phyloP scores from a whole-genome alignment of 2,888 invertebrate species.

The Nemapogon koenigi region DNA sequence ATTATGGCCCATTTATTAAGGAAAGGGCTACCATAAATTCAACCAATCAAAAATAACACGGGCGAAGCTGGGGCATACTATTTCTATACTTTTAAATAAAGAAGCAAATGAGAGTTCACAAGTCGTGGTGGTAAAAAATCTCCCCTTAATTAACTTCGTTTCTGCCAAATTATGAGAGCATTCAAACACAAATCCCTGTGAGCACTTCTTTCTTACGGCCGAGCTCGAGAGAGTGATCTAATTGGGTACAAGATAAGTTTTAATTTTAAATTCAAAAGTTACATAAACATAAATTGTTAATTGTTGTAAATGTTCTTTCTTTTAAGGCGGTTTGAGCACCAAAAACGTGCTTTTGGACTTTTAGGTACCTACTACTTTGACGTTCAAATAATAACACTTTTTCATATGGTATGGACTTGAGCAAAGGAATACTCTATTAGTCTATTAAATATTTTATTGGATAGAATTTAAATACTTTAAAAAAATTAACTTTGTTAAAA shows the following conservation, averaged over 20 bases:
- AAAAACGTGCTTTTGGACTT: background rate
- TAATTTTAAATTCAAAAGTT: too few species aligned
- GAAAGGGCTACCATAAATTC: too few species aligned
- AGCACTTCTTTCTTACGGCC: background rate
- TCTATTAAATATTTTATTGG: too few species aligned
- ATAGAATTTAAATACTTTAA: too few species aligned
- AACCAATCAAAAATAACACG: too few species aligned
- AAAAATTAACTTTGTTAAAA: too few species aligned
- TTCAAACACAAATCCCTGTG: slow-evolving; percentile 4
- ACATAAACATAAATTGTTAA: background rate
- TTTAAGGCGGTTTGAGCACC: background rate
- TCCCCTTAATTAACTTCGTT: slow-evolving; percentile 3
- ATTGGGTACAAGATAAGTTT: slow-evolving; percentile 2
- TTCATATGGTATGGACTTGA: too few species aligned
- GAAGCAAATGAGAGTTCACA: background rate
- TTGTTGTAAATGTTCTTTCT: background rate
- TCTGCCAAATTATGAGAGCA: slow-evolving; percentile 1
- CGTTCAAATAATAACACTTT: too few species aligned
- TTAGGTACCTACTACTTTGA: background rate
- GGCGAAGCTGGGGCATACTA: too few species aligned
- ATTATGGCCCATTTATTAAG: too few species aligned
- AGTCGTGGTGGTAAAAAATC: background rate
- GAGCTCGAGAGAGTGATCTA: slow-evolving; percentile 3
- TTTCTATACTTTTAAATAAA: too few species aligned
- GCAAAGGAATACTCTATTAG: too few species aligned